Conservation (phyloP, 2,113 vertebrate species). For the Notarius lentiginosus region DNA sequence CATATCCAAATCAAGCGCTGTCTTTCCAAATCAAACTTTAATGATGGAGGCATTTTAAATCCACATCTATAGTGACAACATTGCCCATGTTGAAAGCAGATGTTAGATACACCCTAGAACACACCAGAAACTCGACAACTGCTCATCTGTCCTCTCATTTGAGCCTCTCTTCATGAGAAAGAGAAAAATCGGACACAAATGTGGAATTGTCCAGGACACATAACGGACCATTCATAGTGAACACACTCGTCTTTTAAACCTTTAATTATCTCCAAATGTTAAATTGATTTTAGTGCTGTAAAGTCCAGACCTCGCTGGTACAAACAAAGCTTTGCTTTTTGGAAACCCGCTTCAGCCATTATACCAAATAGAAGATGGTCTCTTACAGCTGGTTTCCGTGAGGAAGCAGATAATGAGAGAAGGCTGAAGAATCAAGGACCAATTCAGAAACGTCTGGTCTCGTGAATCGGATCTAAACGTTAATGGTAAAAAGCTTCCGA, state of each 20-base stretch:
- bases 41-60: neutral
- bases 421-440: neutral
- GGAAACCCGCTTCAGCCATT: neutral
- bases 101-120: neutral
- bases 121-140: neutral
- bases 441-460: neutral
- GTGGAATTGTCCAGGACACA: conserved; percentile 10
- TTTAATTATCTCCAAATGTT: conserved; percentile 21
- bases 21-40: neutral
- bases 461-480: neutral
- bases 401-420: neutral
- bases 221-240: neutral
- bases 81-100: neutral
- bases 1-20: neutral
- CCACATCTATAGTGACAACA: neutral
- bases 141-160: neutral
- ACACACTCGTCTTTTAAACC: conserved; percentile 1
- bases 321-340: conserved; percentile 31
- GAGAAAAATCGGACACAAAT: neutral
- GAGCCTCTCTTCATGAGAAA: neutral
- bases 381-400: neutral
- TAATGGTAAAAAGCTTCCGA: neutral
- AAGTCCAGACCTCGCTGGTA: neutral
- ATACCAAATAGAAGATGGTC: conserved; percentile 11
- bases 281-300: conserved; percentile 18